A percentile compares a stretch with the other conserved stretches of the same genome.
phyloP scores from a whole-genome alignment of 2,113 vertebrate genomes.

The Perca schrenkii region DNA sequence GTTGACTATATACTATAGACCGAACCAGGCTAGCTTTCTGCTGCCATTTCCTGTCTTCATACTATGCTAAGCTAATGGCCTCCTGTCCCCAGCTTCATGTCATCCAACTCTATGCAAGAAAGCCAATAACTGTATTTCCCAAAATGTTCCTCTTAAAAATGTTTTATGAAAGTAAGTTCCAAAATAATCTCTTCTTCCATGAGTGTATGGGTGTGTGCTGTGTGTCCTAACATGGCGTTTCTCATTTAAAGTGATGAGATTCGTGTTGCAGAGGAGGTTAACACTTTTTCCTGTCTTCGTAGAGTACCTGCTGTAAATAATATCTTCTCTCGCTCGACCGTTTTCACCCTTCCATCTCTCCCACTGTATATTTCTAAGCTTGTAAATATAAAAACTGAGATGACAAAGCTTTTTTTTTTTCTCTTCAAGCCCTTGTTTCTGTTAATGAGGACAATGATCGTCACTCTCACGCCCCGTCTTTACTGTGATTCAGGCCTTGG shows the following conservation, averaged over 20 bases:
- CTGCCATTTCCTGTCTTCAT: neutral
- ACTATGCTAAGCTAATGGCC: neutral
- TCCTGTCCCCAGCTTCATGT: neutral
- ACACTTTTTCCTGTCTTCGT: slow-evolving; percentile 33
- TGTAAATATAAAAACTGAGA: slow-evolving; percentile 76
- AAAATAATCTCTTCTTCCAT: slow-evolving; percentile 38
- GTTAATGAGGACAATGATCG: slow-evolving; percentile 50
- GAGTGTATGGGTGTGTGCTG: slow-evolving; percentile 26
- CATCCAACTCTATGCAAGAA: neutral
- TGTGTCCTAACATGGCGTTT: slow-evolving; percentile 41
- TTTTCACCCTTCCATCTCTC: slow-evolving; percentile 44
- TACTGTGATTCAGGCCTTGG: slow-evolving; percentile 69
- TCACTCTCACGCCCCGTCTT: slow-evolving; percentile 41
- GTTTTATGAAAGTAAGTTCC: slow-evolving; percentile 3
- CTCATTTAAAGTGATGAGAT: slow-evolving; percentile 52
- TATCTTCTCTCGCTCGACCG: slow-evolving; percentile 61
- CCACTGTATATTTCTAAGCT: slow-evolving; percentile 73
- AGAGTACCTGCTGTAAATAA: slow-evolving; percentile 78
- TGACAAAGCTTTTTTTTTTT: slow-evolving; percentile 38
- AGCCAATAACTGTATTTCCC: slow-evolving; percentile 2
- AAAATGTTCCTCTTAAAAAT: slow-evolving; percentile 30
- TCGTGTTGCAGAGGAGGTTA: slow-evolving; percentile 55
- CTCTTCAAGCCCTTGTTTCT: slow-evolving; percentile 65
- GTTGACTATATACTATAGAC: neutral
- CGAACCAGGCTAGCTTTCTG: neutral